Evolutionary conservation across 2,888 invertebrate species (phyloP).

Genomic region (Horisme vitalbata): DNA sequence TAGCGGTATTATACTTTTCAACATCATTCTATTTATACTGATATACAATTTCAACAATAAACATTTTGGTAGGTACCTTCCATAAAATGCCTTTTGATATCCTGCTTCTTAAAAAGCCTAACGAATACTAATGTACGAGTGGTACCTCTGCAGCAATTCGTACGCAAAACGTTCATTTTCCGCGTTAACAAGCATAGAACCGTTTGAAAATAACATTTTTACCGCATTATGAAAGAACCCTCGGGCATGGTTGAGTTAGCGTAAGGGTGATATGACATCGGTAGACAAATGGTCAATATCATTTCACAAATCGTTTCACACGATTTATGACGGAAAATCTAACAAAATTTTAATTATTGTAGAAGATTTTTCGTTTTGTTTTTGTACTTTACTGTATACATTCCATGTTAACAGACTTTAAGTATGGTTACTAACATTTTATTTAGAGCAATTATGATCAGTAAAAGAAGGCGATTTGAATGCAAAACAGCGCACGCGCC

Average conservation of each 20-base stretch:
- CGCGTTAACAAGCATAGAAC: slow-evolving; percentile 54
- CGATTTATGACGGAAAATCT: slow-evolving; percentile 30
- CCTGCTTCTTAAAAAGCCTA: slow-evolving; percentile 24
- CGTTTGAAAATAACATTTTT: slow-evolving; percentile 68
- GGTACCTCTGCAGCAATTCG: slow-evolving; percentile 16
- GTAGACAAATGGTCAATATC: slow-evolving; percentile 51
- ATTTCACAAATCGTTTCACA: slow-evolving; percentile 48
- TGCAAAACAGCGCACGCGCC: slow-evolving; percentile 75
- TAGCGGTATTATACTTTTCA: too few relatives aligned
- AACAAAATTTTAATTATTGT: neutral
- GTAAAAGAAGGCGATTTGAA: slow-evolving; percentile 66
- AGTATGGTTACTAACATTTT: slow-evolving; percentile 15
- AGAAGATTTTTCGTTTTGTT: too few relatives aligned
- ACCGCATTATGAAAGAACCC: slow-evolving; percentile 67
- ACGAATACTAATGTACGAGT: slow-evolving; percentile 35
- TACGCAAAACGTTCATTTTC: slow-evolving; percentile 62
- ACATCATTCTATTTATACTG: neutral
- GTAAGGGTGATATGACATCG: slow-evolving; percentile 54
- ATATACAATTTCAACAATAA: slow-evolving; percentile 3
- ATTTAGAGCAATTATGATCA: slow-evolving; percentile 57
- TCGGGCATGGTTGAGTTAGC: slow-evolving; percentile 53
- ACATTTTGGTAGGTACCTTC: too few relatives aligned
- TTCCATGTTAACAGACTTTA: slow-evolving; percentile 1
- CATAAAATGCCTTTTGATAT: slow-evolving; percentile 7
- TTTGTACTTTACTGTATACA: too few relatives aligned